Base-by-base conservation (phyloP, 2,888 invertebrate species). In the Physocephala rufipes region DNA sequence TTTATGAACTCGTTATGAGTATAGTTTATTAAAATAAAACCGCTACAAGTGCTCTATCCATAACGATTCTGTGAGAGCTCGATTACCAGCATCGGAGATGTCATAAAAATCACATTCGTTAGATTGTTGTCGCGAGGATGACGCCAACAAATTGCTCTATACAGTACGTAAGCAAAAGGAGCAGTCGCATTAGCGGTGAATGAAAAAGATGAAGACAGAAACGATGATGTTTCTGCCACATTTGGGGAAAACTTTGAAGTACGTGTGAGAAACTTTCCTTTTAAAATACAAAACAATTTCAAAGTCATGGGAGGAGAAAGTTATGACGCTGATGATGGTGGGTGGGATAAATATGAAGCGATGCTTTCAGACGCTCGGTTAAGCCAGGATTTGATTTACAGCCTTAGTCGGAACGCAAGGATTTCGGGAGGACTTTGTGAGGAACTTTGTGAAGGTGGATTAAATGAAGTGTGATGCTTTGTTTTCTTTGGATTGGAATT, bases 401-500 rank as follows among this genome's bases (percentile, higher is more conserved):
- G 36, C n/a, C n/a, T 36, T 47, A n/a, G n/a, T 12, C 7, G 36
- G 19, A 16, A 24, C 28, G 16, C 16, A 47, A 2, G 26, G 51
- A n/a, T 7, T 7, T 28, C 13, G 30, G 30, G 2, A 36, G 53
- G 12, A 26, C 43, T n/a, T 58, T 45, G 21, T 24, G n/a, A n/a
- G 24, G 21, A 63, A 16, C 30, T n/a, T 62, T 53, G 51, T 47
- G 73, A 76, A 76, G 77, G 73, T 77, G 79, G 79, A 80, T 76
- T 82, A 82, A 83, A 83, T 83, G 82, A 83, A 83, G 83, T 80
- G 79, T 82, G 80, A 80, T 81, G 81, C 81, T 82, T 82, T 83
- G 81, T 83, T 81, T 83, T 83, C 79, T 81, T 82, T 83, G 82
- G 82, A 83, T 83, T 83, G 82, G 82, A 80, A 82, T 83, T 83